Conservation (phyloP, 2,113 vertebrate species). For the Amphiprion ocellaris region DNA sequence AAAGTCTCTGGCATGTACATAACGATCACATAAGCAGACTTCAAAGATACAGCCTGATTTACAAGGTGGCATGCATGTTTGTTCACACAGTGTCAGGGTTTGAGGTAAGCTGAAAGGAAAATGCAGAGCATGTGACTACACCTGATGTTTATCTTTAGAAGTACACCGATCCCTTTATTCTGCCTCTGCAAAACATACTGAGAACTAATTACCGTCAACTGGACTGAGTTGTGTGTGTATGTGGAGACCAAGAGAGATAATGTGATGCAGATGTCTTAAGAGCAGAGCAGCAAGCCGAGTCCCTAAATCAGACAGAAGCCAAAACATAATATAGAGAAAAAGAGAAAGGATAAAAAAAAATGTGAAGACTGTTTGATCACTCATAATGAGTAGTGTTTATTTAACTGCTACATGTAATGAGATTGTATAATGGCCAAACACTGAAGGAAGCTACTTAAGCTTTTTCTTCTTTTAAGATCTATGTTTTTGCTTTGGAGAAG, state of each 20-base stretch:
- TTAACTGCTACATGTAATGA: too few species aligned
- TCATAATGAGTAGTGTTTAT: too few species aligned
- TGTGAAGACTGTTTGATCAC: too few species aligned
- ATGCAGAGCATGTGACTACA: conserved; percentile 2
- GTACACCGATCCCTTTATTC: neutral
- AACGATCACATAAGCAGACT: neutral
- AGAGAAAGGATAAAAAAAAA: neutral
- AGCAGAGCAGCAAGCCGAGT: neutral
- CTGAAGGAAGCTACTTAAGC: neutral
- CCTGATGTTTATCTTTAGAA: conserved; percentile 19
- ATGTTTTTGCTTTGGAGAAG: too few species aligned
- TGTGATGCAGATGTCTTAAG: conserved; percentile 47
- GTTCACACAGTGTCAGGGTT: neutral
- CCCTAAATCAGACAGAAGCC: conserved; percentile 17
- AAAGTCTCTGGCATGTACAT: neutral
- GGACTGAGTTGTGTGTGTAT: conserved; percentile 3
- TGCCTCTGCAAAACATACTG: conserved; percentile 8
- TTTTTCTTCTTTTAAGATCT: too few species aligned
- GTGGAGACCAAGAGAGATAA: conserved; percentile 27
- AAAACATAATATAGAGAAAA: conserved; percentile 4
- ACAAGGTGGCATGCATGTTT: neutral
- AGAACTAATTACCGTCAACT: conserved; percentile 35
- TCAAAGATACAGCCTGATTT: conserved; percentile 3
- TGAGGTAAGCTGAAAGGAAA: neutral
- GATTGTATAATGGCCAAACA: too few species aligned